Evolutionary conservation across 2,113 vertebrate genomes (phyloP).

Genomic region (Pungitius pungitius): DNA sequence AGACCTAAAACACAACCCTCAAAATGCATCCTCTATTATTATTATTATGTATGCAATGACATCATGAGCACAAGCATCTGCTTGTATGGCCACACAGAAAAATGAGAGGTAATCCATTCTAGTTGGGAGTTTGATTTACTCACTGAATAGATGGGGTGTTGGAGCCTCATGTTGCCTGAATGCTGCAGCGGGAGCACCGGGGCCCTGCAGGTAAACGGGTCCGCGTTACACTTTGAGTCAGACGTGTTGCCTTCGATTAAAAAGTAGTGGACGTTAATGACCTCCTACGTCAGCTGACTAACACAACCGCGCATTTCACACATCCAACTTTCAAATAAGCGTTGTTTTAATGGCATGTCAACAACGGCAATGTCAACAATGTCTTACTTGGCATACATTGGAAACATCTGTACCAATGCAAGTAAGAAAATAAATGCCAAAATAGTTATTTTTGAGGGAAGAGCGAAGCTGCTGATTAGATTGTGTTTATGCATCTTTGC

Average conservation of each 20-base stretch:
- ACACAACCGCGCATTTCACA: not conserved
- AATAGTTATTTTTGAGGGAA: not conserved
- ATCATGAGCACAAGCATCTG: not conserved
- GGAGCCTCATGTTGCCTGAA: not conserved
- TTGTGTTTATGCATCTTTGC: not conserved
- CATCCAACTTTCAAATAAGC: not conserved
- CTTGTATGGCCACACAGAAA: not conserved
- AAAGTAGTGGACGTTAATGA: not conserved
- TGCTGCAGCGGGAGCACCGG: not conserved
- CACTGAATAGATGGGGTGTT: not conserved
- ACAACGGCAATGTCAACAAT: not conserved
- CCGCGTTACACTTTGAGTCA: not conserved
- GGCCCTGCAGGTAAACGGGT: not conserved
- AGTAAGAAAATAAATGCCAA: not conserved
- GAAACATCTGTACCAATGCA: not conserved
- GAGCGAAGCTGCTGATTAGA: no score
- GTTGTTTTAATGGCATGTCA: not conserved
- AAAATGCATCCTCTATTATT: not conserved
- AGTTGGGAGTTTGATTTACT: not conserved
- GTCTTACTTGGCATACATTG: not conserved
- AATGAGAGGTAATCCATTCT: not conserved
- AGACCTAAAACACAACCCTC: not conserved
- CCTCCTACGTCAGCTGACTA: not conserved
- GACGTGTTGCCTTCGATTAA: not conserved
- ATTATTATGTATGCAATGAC: not conserved